Conservation (phyloP, 2,113 vertebrate species). For the Tauraco erythrolophus region DNA sequence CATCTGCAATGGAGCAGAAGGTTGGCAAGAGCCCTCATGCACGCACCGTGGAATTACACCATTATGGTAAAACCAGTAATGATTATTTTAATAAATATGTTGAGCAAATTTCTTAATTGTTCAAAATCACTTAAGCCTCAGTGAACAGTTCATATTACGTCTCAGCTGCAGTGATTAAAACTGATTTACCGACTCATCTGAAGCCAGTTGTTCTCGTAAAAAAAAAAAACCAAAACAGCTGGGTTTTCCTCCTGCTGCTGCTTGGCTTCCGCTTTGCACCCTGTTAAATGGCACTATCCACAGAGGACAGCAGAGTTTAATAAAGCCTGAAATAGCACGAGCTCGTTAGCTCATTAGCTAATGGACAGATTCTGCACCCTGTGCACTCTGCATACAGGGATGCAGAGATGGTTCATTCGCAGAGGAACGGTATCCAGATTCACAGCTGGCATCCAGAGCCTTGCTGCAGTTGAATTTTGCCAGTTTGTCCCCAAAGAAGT, state of each 20-base stretch:
- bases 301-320: neutral
- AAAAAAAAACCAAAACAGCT: constrained; percentile 31
- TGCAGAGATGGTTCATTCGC: neutral
- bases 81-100: constrained; percentile 59
- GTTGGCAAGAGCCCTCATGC: neutral
- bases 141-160: neutral
- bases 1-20: neutral
- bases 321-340: neutral
- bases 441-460: neutral
- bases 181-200: constrained; percentile 48
- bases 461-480: neutral
- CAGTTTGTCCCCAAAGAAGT: neutral
- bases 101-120: constrained; percentile 59
- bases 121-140: constrained; percentile 57
- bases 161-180: constrained; percentile 47
- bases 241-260: constrained; percentile 25
- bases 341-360: neutral
- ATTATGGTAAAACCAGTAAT: constrained; percentile 6
- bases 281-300: neutral
- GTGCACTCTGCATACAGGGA: neutral
- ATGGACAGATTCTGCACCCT: neutral
- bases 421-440: neutral
- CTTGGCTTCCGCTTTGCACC: neutral
- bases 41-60: neutral
- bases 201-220: constrained; percentile 47